Percentiles rank a stretch among this genome's conserved stretches.
These are phyloP conservation scores for Ailurus styani DNA, from an alignment of 2,113 vertebrate species.

Conservation along the genomic window DNA sequence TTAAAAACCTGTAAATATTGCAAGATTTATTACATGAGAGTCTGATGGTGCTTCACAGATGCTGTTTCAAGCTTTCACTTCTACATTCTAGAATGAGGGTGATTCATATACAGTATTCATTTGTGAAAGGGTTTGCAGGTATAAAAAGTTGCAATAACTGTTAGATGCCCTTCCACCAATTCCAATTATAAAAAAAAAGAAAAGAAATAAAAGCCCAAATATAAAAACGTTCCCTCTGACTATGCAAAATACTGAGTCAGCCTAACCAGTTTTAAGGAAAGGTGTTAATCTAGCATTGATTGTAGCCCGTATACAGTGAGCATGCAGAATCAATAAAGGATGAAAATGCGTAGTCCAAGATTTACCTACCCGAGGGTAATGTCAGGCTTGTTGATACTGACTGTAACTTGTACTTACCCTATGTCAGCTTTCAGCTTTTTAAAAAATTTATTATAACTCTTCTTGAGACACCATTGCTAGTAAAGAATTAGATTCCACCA, in stretches of 20 bases:
- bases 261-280: slow-evolving; percentile 61
- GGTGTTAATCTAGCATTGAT: slow-evolving; percentile 52
- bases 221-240: not conserved
- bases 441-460: slow-evolving; percentile 76
- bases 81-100: not conserved
- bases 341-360: slow-evolving; percentile 74
- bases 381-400: slow-evolving; percentile 86
- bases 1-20: slow-evolving; percentile 65
- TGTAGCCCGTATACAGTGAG: slow-evolving; percentile 62
- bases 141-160: slow-evolving; percentile 72
- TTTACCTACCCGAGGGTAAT: slow-evolving; percentile 85
- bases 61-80: slow-evolving; percentile 3
- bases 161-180: slow-evolving; percentile 35
- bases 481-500: slow-evolving; percentile 83
- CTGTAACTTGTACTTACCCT: slow-evolving; percentile 90
- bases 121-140: not conserved
- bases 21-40: slow-evolving; percentile 44
- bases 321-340: slow-evolving; percentile 81
- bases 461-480: slow-evolving; percentile 84
- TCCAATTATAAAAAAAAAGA: not conserved
- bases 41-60: not conserved
- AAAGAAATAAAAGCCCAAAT: not conserved
- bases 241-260: slow-evolving; percentile 47
- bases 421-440: slow-evolving; percentile 81
- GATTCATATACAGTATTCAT: not conserved